phyloP scores from a whole-genome alignment of 2,888 invertebrate species.

The Phortica okadai region DNA sequence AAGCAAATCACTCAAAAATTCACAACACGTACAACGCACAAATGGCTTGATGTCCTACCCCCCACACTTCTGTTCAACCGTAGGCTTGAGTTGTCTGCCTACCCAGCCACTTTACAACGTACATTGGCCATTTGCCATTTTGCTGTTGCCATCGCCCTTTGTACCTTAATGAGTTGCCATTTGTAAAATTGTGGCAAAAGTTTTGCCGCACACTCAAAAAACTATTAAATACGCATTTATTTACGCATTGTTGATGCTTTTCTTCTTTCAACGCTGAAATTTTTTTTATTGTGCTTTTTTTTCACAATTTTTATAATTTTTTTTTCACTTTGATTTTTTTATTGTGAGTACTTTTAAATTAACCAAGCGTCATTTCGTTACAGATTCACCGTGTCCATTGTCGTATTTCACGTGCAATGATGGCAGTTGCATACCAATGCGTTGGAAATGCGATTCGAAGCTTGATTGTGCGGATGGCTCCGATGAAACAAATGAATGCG shows the following conservation, averaged over 20 bases:
- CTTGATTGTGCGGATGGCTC: constrained; percentile 80
- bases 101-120: background rate
- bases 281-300: background rate
- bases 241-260: constrained; percentile 24
- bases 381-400: constrained; percentile 70
- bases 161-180: background rate
- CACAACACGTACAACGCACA: too few relatives aligned
- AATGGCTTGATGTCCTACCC: too few relatives aligned
- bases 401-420: constrained; percentile 75
- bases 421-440: constrained; percentile 80
- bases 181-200: constrained; percentile 9
- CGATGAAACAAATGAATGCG: constrained; percentile 80
- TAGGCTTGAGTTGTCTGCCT: background rate
- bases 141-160: background rate
- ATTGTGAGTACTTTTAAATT: constrained; percentile 12
- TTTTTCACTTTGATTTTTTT: constrained; percentile 9
- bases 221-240: constrained; percentile 25
- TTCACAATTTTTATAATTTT: background rate
- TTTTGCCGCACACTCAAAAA: constrained; percentile 9
- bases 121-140: background rate
- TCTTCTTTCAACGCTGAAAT: background rate
- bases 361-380: constrained; percentile 46
- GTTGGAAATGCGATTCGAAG: constrained; percentile 80
- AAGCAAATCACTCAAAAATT: too few relatives aligned
- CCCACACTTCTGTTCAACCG: too few relatives aligned